These are phyloP conservation scores for Mobula hypostoma DNA, from an alignment of 2,113 vertebrate genomes.

Conservation along the genomic window DNA sequence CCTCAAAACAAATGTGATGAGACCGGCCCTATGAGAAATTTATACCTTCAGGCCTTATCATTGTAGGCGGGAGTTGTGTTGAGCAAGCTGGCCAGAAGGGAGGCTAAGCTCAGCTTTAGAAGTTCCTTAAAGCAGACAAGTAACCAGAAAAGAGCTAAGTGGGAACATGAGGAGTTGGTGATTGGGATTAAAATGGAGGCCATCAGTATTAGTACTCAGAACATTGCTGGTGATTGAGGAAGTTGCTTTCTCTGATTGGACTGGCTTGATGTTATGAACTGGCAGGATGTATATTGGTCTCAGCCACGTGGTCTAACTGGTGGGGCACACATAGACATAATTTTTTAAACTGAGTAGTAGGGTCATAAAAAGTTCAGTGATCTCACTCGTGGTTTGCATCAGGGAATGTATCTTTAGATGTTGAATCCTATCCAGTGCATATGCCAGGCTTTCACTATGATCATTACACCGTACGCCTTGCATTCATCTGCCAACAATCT, in stretches of 20 bases:
- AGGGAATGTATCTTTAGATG: too few species aligned
- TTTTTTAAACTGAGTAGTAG: too few species aligned
- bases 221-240: not conserved
- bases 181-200: not conserved
- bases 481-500: too few species aligned
- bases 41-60: not conserved
- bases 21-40: not conserved
- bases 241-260: not conserved
- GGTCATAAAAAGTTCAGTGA: too few species aligned
- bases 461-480: too few species aligned
- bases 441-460: too few species aligned
- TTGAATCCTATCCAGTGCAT: too few species aligned
- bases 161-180: not conserved
- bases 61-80: not conserved
- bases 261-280: not conserved
- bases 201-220: not conserved
- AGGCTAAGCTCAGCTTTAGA: not conserved
- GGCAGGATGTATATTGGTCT: too few species aligned
- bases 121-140: not conserved
- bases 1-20: not conserved
- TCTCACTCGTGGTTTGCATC: too few species aligned
- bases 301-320: too few species aligned
- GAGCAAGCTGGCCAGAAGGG: not conserved
- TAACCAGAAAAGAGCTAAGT: not conserved
- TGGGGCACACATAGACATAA: too few species aligned